Evolutionary conservation across 2,888 invertebrate genomes (phyloP).

Genomic region (Apamea monoglypha): DNA sequence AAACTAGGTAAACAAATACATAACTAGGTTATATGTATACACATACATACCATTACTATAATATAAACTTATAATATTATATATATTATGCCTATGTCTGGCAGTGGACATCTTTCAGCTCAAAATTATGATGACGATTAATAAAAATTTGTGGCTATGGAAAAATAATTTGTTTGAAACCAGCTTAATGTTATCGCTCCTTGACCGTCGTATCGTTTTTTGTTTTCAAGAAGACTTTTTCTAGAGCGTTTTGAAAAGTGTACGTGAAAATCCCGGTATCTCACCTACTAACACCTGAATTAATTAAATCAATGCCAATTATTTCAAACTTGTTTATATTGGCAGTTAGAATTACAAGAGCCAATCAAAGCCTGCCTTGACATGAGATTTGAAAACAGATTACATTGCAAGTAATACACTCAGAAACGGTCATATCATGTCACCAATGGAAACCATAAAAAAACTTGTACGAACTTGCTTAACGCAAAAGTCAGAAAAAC

Average conservation of each 20-base stretch:
- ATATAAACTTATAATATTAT: too few species aligned
- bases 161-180: neutral
- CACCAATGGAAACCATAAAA: neutral
- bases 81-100: neutral
- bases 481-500: slow-evolving; percentile 17
- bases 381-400: neutral
- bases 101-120: neutral
- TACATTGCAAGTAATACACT: neutral
- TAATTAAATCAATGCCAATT: neutral
- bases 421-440: neutral
- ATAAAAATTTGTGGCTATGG: too few species aligned
- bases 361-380: neutral
- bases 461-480: neutral
- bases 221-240: too few species aligned
- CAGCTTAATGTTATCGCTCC: too few species aligned
- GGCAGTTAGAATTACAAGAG: neutral
- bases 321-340: neutral
- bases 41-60: too few species aligned
- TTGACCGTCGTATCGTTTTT: too few species aligned
- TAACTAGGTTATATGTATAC: too few species aligned
- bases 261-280: too few species aligned
- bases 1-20: too few species aligned
- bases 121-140: neutral
- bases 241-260: neutral
- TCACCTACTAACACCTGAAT: neutral